These are phyloP conservation scores for Hedya salicella DNA, from an alignment of 2,888 invertebrate species.

Conservation along the genomic window DNA sequence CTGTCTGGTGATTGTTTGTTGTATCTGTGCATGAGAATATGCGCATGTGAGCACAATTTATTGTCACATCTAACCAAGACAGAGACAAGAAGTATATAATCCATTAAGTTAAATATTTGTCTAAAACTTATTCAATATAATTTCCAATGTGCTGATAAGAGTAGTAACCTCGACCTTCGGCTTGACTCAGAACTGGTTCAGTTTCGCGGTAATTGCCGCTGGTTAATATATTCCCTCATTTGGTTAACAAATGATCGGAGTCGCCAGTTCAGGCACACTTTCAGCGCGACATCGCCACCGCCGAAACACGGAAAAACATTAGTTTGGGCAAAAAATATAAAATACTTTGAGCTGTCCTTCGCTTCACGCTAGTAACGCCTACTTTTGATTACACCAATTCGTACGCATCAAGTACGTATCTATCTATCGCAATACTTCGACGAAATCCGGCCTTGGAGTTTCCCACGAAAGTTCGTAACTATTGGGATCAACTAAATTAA, in stretches of 20 bases:
- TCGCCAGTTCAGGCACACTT: conserved; percentile 6
- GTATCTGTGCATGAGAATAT: no score
- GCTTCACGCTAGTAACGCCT: no score
- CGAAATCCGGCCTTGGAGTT: not conserved
- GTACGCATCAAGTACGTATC: no score
- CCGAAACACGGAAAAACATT: not conserved
- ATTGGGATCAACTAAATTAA: conserved; percentile 1
- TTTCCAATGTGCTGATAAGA: not conserved
- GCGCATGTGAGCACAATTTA: no score
- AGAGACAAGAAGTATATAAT: no score
- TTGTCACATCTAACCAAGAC: no score
- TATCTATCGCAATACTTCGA: not conserved
- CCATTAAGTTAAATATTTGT: no score
- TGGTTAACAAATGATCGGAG: conserved; percentile 31
- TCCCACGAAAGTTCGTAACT: not conserved
- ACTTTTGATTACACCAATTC: no score
- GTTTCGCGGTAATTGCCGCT: conserved; percentile 35
- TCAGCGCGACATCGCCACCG: not conserved
- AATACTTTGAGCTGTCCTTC: no score
- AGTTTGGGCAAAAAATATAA: no score
- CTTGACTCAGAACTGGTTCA: conserved; percentile 29
- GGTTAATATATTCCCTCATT: conserved; percentile 39
- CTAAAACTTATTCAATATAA: not conserved
- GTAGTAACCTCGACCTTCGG: conserved; percentile 32
- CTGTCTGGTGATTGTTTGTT: no score